These are phyloP conservation scores for Chelon auratus DNA, from an alignment of 2,797 vertebrate species.

Conservation along the genomic window DNA sequence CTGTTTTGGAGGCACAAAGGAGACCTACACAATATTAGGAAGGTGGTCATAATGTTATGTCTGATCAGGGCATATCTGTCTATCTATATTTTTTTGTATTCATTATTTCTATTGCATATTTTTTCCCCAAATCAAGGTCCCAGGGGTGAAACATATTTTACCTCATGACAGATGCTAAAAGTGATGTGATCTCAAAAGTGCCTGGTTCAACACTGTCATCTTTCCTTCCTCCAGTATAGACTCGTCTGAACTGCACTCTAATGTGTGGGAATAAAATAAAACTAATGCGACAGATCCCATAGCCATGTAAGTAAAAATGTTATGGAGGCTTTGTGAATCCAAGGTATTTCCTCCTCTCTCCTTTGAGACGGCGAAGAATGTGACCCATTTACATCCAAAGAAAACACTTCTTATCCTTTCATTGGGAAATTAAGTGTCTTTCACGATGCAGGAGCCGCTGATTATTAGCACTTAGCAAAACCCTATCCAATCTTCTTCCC, in stretches of 20 bases:
- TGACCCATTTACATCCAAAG: slow-evolving; percentile 63
- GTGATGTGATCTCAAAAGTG: too few species aligned
- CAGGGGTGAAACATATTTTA: too few species aligned
- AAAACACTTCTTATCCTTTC: slow-evolving; percentile 66
- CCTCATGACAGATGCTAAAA: too few species aligned
- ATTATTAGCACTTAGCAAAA: slow-evolving; percentile 67
- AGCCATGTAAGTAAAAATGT: neutral
- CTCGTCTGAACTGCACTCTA: neutral
- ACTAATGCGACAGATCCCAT: neutral
- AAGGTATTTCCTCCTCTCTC: slow-evolving; percentile 3
- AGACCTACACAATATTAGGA: too few species aligned
- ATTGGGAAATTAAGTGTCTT: slow-evolving; percentile 54
- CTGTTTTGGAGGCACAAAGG: too few species aligned
- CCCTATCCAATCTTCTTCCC: slow-evolving; percentile 49
- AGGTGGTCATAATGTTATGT: too few species aligned
- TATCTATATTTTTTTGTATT: too few species aligned
- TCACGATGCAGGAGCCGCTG: slow-evolving; percentile 43
- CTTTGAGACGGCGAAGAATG: slow-evolving; percentile 37
- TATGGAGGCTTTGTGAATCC: slow-evolving; percentile 1
- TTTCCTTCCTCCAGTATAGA: neutral
- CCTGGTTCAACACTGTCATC: neutral
- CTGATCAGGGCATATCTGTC: too few species aligned
- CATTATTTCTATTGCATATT: too few species aligned
- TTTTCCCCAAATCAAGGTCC: too few species aligned
- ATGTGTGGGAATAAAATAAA: neutral